Base-by-base conservation (phyloP, 1,140 invertebrate genomes). In the Drosophila setifemur region DNA sequence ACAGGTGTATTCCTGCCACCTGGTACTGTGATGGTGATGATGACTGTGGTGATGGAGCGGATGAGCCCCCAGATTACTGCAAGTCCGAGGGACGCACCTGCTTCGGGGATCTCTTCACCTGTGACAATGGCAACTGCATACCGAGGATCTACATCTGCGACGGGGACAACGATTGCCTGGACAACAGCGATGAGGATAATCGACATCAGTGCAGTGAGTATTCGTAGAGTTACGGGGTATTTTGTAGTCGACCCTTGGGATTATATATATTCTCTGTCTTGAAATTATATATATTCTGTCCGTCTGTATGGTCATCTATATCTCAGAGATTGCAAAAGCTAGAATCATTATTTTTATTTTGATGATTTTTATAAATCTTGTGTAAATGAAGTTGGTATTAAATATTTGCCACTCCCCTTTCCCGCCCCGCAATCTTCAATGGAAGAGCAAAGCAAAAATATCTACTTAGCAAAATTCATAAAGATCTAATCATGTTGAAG, bases 131-230 rank as follows among this genome's bases (percentile, higher is more conserved):
- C 4, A 98, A 98, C 82, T 99, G 98, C 89, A 98, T 99, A 67
- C 97, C 97, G 0, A 92, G 96, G 57, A 98, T 97, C 60, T 99
- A 99, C 90, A 97, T 98, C n/a, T 99, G 98, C 87, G 98, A 99
- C 90, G 97, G 97, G 0, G 96, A 98, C 88, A 90, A 90, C 57
- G 90, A 99, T 91, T 99, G 98, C 90, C 91, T 96, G 66, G 98
- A 99, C 88, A 95, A 95, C 85, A 97, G 96, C 19, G 97, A 98
- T 81, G 97, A 98, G 91, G 97, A 98, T 75, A 94, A 94, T 31
- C 91, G 96, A 49, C 97, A 98, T 89, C 96, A 98, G 88, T 98
- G 97, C 90, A 96, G 95, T 95, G 91, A 94, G 94, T 94, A 11
- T 2, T n/a, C 19, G 4, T 1, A 11, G 28, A 11, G 29, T n/a